phyloP scores from a whole-genome alignment of 1,140 invertebrate genomes.

The Rhagoletis pomonella region DNA sequence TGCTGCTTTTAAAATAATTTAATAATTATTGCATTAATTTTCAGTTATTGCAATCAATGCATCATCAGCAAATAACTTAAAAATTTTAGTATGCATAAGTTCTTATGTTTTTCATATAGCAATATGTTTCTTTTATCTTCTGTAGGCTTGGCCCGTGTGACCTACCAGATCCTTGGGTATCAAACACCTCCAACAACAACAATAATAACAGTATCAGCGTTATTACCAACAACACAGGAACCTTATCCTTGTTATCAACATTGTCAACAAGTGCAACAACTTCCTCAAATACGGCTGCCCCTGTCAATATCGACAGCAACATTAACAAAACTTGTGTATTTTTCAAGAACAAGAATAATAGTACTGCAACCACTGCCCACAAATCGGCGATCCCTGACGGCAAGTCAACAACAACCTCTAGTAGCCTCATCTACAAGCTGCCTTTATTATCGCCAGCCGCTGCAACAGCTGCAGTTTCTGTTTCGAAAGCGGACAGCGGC shows the following conservation, averaged over 20 bases:
- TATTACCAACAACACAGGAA: constrained; percentile 54
- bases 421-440: constrained; percentile 66
- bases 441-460: constrained; percentile 71
- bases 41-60: no score
- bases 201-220: constrained; percentile 61
- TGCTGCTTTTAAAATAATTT: no score
- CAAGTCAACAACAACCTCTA: constrained; percentile 54
- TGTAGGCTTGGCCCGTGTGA: constrained; percentile 74
- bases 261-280: constrained; percentile 61
- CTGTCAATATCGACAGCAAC: constrained; percentile 49
- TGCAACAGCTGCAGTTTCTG: constrained; percentile 71
- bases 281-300: constrained; percentile 54
- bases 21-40: no score
- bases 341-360: constrained; percentile 12
- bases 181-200: constrained; percentile 59
- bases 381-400: constrained; percentile 55
- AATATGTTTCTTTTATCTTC: constrained; percentile 42
- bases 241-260: constrained; percentile 28
- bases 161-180: constrained; percentile 73
- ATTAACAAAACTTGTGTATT: background rate
- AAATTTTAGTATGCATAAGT: no score
- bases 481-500: constrained; percentile 65
- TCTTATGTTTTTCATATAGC: background rate
- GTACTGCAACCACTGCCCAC: constrained; percentile 56
- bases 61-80: no score